These are phyloP conservation scores for Vicugna pacos DNA, from an alignment of 2,113 vertebrate species.

Conservation along the genomic window DNA sequence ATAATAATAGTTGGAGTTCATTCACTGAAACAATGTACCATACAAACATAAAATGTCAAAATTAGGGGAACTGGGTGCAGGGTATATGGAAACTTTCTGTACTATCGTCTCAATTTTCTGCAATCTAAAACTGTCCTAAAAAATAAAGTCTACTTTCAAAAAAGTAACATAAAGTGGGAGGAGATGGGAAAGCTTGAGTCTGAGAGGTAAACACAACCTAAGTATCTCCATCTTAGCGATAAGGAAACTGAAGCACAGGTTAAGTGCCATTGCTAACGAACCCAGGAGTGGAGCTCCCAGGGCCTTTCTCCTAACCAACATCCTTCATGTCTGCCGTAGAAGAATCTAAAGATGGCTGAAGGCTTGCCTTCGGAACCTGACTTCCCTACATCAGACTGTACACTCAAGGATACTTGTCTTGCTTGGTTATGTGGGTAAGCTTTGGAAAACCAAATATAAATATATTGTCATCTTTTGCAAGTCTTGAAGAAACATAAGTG, in stretches of 20 bases:
- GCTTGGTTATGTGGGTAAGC: neutral
- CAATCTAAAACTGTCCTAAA: neutral
- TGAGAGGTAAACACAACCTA: neutral
- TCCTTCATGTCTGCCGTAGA: neutral
- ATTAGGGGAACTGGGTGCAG: neutral
- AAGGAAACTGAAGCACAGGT: neutral
- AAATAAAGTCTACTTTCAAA: neutral
- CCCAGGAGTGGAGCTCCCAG: neutral
- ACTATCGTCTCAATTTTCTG: neutral
- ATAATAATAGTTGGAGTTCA: neutral
- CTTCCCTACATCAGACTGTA: neutral
- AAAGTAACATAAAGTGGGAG: neutral
- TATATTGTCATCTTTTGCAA: neutral
- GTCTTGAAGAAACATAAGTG: neutral
- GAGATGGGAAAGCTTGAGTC: neutral
- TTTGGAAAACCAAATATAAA: constrained; percentile 6
- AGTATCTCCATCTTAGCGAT: neutral
- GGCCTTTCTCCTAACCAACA: neutral
- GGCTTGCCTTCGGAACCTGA: neutral
- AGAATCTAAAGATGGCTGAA: neutral
- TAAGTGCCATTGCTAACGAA: neutral
- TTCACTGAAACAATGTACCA: neutral
- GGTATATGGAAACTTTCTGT: neutral
- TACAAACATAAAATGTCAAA: neutral
- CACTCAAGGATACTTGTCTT: neutral